Evolutionary conservation across 2,113 vertebrate species (phyloP).

Genomic region (Malurus melanocephalus): DNA sequence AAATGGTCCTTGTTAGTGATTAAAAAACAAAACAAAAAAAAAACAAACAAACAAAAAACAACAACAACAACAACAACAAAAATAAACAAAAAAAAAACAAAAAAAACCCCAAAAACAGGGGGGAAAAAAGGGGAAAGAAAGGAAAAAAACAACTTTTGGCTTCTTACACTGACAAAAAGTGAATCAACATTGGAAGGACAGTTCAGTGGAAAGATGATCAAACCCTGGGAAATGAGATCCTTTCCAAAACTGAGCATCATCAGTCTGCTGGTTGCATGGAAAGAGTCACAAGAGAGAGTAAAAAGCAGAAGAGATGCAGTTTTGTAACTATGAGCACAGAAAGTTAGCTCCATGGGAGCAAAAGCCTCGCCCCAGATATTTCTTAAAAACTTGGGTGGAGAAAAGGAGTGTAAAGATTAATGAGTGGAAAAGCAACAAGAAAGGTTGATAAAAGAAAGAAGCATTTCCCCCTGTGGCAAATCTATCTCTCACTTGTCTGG

Average conservation of each 20-base stretch:
- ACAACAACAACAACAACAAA: not conserved
- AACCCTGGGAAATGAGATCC: not conserved
- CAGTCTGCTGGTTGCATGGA: not conserved
- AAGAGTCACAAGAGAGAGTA: not conserved
- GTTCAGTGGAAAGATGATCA: not conserved
- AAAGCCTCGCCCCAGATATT: not conserved
- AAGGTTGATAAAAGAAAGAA: not conserved
- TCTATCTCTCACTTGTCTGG: not conserved
- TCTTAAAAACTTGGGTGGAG: not conserved
- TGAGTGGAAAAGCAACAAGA: not conserved
- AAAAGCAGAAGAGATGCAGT: not conserved
- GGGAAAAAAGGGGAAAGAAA: fast-evolving
- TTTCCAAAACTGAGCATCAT: not conserved
- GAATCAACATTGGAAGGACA: not conserved
- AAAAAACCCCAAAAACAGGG: too few species aligned
- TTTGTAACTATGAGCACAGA: fast-evolving
- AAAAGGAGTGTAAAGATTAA: not conserved
- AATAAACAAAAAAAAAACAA: not conserved
- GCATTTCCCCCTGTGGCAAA: not conserved
- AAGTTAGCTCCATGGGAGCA: not conserved
- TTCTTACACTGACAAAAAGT: not conserved
- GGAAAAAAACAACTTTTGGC: not conserved
- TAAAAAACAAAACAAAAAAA: too few species aligned
- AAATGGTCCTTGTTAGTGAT: not conserved
- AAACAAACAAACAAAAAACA: not conserved